A percentile compares a stretch with the other conserved stretches of the same genome.
These are phyloP conservation scores for Microhierax caerulescens DNA, from an alignment of 2,797 vertebrate genomes.

Conservation along the genomic window DNA sequence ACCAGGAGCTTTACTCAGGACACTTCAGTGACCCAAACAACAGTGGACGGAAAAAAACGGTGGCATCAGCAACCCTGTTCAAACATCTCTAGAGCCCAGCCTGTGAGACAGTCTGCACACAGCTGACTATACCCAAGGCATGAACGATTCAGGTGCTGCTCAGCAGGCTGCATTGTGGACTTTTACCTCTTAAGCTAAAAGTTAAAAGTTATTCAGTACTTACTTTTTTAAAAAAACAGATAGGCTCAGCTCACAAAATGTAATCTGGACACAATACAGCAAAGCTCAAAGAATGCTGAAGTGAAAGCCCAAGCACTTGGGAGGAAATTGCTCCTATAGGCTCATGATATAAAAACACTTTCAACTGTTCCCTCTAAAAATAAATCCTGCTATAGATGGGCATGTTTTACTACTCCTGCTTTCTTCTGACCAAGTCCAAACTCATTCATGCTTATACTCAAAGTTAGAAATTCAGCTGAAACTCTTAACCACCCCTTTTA, in stretches of 20 bases:
- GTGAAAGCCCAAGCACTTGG: conserved; percentile 40
- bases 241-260: not conserved
- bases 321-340: conserved; percentile 25
- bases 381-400: not conserved
- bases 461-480: not conserved
- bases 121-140: not conserved
- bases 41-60: not conserved
- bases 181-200: not conserved
- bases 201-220: not conserved
- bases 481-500: not conserved
- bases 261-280: not conserved
- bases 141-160: not conserved
- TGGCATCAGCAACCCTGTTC: not conserved
- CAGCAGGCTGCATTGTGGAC: not conserved
- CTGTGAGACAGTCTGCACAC: not conserved
- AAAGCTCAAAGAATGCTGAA: conserved; percentile 35
- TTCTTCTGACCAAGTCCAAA: not conserved
- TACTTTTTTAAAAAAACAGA: not conserved
- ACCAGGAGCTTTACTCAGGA: not conserved
- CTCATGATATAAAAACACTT: conserved; percentile 9
- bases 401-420: not conserved
- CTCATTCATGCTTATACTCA: not conserved
- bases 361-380: conserved; percentile 1
- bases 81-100: not conserved
- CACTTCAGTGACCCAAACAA: not conserved